Base-by-base conservation (phyloP, 2,888 invertebrate genomes). In the Eudemis profundana region DNA sequence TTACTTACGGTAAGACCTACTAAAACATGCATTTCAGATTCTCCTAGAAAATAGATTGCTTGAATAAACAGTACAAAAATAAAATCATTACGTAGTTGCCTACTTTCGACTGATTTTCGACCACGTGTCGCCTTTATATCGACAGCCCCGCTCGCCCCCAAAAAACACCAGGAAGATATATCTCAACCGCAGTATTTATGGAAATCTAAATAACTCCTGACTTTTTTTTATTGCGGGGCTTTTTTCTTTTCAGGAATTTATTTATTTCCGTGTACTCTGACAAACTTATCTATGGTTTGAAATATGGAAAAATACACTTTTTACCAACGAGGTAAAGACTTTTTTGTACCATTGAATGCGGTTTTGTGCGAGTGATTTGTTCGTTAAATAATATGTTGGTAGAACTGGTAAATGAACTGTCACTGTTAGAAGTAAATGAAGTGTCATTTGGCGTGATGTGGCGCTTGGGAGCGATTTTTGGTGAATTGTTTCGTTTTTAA, bases 161-260 rank as follows among this genome's bases (percentile, higher is more conserved):
- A 72, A 71, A 85, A 86, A 86, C 76, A 73, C 78, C 88, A 87
- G 89, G 90, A 90, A 90, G 89, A 86, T 86, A 87, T 90, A 87
- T 89, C 81, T 89, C 87, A 87, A 85, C 85, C 80, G 82, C 70
- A 82, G 86, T 92, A 92, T 92, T 91, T 91, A 92, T 91, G 91
- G 91, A 90, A 90, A 90, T 87, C 85, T 84, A 91, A 91, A 91
- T 89, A 90, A 87, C 85, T 76, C 73, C 73, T 75, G 78, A 74
- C 80, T 85, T 90, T 89, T 87, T 92, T 90, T 89, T 88, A 90
- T 90, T 88, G 87, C 77, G 80, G 81, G 79, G 83, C 79, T 84
- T 89, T 90, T 89, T 85, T 83, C 78, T 33, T 46, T 63, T 81
- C 70, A 69, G 79, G 78, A 81, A 82, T 87, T 78, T 84, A 86